A percentile compares a stretch with the other conserved stretches of the same genome.
Conservation (phyloP, 2,888 invertebrate genomes). For the Spilarctia lutea region DNA sequence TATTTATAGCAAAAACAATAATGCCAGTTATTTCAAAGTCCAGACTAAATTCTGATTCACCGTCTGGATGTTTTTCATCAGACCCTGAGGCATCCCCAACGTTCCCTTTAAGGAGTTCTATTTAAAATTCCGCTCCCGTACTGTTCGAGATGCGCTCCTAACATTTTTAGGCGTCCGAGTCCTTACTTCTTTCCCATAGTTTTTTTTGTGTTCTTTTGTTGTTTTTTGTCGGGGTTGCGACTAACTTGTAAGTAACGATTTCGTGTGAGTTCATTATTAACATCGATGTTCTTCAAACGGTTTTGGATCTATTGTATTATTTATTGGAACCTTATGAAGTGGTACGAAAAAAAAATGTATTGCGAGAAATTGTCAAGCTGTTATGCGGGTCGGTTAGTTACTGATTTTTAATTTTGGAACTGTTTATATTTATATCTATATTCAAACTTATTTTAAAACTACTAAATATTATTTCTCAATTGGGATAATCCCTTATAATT, state of each 20-base stretch:
- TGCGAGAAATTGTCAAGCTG: slow-evolving; percentile 1
- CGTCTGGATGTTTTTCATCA: slow-evolving; percentile 63
- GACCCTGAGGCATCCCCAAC: slow-evolving; percentile 64
- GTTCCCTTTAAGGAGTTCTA: slow-evolving; percentile 75
- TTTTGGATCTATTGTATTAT: slow-evolving; percentile 21
- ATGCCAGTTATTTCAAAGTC: slow-evolving; percentile 42
- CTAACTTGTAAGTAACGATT: slow-evolving; percentile 48
- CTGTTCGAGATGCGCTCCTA: slow-evolving; percentile 69
- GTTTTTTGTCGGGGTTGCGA: slow-evolving; percentile 57
- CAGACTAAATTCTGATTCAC: slow-evolving; percentile 58
- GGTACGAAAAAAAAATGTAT: slow-evolving; percentile 12
- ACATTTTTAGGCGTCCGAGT: slow-evolving; percentile 80
- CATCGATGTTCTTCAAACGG: slow-evolving; percentile 32
- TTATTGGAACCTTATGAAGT: slow-evolving; percentile 36
- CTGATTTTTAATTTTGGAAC: background rate
- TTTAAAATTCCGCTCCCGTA: slow-evolving; percentile 83
- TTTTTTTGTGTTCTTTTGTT: slow-evolving; percentile 64
- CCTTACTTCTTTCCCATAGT: slow-evolving; percentile 73
- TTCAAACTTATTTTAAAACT: background rate
- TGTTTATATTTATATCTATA: background rate
- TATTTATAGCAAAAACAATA: slow-evolving; percentile 50
- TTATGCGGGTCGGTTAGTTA: slow-evolving; percentile 7
- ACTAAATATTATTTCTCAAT: background rate
- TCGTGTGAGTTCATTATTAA: slow-evolving; percentile 49
- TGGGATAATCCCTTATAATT: background rate